Conservation (phyloP, 1,140 invertebrate species). For the Drosophila arizonae region DNA sequence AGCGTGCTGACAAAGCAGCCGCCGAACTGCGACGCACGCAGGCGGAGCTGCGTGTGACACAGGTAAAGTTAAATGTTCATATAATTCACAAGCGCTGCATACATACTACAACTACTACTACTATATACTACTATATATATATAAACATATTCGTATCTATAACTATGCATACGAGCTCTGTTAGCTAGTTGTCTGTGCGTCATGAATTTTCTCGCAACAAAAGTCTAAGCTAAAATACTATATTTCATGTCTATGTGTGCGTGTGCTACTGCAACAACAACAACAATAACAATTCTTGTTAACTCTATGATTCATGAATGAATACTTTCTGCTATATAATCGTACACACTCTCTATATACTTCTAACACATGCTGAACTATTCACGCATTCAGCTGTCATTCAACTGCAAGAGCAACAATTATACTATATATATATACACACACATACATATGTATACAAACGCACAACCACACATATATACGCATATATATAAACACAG, state of each 20-base stretch:
- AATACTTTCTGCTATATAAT: conserved; percentile 10
- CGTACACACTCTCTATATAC: conserved; percentile 12
- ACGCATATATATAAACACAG: conserved; percentile 13
- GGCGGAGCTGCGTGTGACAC: conserved; percentile 92
- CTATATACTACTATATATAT: conserved; percentile 56
- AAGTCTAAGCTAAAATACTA: conserved; percentile 16
- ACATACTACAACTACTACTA: conserved; percentile 11
- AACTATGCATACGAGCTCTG: conserved; percentile 68
- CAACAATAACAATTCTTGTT: conserved; percentile 12
- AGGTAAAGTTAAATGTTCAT: conserved; percentile 78
- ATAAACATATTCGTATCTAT: conserved; percentile 44
- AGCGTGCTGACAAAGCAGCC: conserved; percentile 92
- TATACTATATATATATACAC: conserved; percentile 6
- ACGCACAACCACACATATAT: conserved; percentile 31
- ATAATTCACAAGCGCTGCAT: conserved; percentile 10
- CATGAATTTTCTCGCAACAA: conserved; percentile 9
- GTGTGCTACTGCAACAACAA: conserved; percentile 27
- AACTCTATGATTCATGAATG: conserved; percentile 27
- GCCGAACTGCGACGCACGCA: conserved; percentile 93
- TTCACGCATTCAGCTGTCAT: conserved; percentile 33
- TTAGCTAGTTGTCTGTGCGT: conserved; percentile 61
- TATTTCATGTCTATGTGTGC: conserved; percentile 48
- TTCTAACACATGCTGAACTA: conserved; percentile 17
- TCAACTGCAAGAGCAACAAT: conserved; percentile 25
- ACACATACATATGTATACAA: conserved; percentile 7